These are phyloP conservation scores for Diaprepes abbreviatus DNA, from an alignment of 2,888 invertebrate species.

Conservation along the genomic window DNA sequence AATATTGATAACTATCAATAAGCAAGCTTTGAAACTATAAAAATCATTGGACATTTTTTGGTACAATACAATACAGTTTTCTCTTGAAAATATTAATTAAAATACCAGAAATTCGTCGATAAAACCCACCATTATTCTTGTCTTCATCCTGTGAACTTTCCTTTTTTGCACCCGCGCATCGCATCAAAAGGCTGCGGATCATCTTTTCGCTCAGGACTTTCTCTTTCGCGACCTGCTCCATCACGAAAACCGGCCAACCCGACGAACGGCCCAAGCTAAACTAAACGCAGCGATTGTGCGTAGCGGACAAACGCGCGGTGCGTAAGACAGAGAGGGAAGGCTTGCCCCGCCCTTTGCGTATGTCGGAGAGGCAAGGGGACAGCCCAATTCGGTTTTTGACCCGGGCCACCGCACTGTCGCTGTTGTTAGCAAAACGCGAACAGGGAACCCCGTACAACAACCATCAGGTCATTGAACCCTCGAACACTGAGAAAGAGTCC, in stretches of 20 bases:
- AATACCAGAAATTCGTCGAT: not conserved
- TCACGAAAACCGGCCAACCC: slow-evolving; percentile 37
- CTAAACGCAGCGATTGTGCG: slow-evolving; percentile 44
- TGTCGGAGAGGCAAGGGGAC: slow-evolving; percentile 61
- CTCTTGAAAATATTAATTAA: not conserved
- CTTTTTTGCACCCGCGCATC: slow-evolving; percentile 52
- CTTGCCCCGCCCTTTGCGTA: slow-evolving; percentile 64
- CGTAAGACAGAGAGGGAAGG: slow-evolving; percentile 50
- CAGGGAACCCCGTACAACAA: slow-evolving; percentile 41
- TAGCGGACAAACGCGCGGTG: slow-evolving; percentile 26
- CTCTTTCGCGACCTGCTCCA: slow-evolving; percentile 56
- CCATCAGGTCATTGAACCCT: slow-evolving; percentile 39
- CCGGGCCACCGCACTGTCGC: slow-evolving; percentile 55
- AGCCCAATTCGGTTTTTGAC: slow-evolving; percentile 64
- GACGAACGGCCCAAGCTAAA: slow-evolving; percentile 50
- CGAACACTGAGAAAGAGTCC: slow-evolving; percentile 6
- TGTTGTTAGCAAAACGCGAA: slow-evolving; percentile 48
- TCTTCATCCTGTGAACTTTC: slow-evolving; percentile 41
- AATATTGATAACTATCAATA: no score
- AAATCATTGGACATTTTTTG: no score
- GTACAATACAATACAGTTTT: no score
- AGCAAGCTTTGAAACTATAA: no score
- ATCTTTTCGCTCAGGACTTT: slow-evolving; percentile 60
- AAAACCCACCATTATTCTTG: slow-evolving; percentile 44
- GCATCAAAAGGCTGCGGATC: slow-evolving; percentile 61